Base-by-base conservation (phyloP, 2,797 vertebrate genomes). In the Capromys pilorides region DNA sequence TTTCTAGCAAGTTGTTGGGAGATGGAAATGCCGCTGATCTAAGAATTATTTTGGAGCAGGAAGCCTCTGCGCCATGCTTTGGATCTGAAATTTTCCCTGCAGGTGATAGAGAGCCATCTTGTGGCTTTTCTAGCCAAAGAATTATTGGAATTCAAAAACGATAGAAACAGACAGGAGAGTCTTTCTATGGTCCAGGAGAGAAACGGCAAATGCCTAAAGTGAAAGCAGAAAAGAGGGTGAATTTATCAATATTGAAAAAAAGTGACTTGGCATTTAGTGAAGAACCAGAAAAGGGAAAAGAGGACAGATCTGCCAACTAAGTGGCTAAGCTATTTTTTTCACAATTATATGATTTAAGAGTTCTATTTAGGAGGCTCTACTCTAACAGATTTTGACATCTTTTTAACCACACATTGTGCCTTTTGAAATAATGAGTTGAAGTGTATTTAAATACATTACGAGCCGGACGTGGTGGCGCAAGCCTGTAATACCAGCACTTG, bases 351-450 rank as follows among this genome's bases (percentile, higher is more conserved):
- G 21, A 90, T 61, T 54, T 92, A 45, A 83, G 19, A 1, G 49
- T 18, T 26, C 89, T 54, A 64, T 51, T 91, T 82, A 90, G 49
- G 41, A 54, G 49, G 24, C 51, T 33, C 41, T 78, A 31, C 31
- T 24, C 24, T 51, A 33, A 90, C 87, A 81, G 73, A 45, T 22
- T 89, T 7, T 41, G 45, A 73, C 26, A 95, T 6, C 3, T 49
- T 90, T 95, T 95, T 91, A 84, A 49, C 69, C 36, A 59, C 18
- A 90, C 94, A 41, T 33, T 49, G 66, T 2, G 31, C 59, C 64
- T 88, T 94, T 85, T 51, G 9, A 85, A 90, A 89, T 24, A 28
- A 94, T 16, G 11, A 73, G 4, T 75, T 96, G 73, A 82, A 86
- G 78, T 78, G 13, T 85, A 61, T 73, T 85, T 87, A 81, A 45